A percentile compares a stretch with the other conserved stretches of the same genome.
phyloP scores from a whole-genome alignment of 2,113 vertebrate genomes.

The Cranoglanis bouderius region DNA sequence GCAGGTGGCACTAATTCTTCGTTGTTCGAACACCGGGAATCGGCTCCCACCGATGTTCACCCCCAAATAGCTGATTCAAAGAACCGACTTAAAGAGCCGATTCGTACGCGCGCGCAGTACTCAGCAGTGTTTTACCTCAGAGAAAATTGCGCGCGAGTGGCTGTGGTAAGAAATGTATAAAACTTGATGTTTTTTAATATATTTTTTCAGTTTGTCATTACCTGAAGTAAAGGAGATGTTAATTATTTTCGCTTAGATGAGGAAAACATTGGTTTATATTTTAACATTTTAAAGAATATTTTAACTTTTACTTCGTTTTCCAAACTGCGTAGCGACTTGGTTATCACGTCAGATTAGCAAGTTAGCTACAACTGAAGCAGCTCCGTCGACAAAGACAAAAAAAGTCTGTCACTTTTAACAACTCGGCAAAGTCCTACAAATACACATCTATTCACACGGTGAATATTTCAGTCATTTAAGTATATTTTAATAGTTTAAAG shows the following conservation, averaged over 20 bases:
- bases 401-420: neutral
- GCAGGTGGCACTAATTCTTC: neutral
- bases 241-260: neutral
- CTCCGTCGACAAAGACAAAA: neutral
- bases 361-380: neutral
- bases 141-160: neutral
- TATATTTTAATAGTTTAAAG: neutral
- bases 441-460: neutral
- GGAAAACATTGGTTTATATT: neutral
- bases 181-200: no score
- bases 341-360: neutral
- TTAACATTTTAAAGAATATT: neutral
- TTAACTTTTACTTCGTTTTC: neutral
- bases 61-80: neutral
- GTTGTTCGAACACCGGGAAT: neutral
- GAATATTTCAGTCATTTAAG: no score
- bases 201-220: neutral
- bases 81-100: neutral
- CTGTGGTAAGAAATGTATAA: neutral
- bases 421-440: neutral
- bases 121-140: neutral
- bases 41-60: neutral
- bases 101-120: neutral
- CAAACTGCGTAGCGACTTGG: neutral
- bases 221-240: neutral